phyloP scores from a whole-genome alignment of 2,888 invertebrate species.

The Steromphala cineraria region DNA sequence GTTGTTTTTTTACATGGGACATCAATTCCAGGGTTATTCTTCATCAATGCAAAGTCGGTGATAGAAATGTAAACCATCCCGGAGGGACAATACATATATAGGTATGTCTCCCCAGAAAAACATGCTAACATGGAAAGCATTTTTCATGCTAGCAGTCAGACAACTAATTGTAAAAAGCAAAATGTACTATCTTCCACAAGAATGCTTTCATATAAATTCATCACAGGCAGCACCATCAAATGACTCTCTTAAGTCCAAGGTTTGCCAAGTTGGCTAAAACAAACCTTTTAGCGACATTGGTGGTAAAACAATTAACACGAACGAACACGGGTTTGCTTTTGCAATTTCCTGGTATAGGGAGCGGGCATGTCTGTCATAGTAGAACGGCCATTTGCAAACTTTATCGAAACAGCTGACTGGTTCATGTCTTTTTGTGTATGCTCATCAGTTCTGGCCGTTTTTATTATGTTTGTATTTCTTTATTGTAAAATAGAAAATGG shows the following conservation, averaged over 20 bases:
- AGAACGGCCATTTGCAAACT: background rate
- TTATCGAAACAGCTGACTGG: background rate
- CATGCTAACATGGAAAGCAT: background rate
- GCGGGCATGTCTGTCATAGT: background rate
- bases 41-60: background rate
- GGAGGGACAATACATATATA: background rate
- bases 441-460: too few relatives aligned
- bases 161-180: background rate
- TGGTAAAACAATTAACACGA: constrained; percentile 9
- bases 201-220: constrained; percentile 2
- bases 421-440: too few relatives aligned
- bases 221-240: background rate
- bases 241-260: background rate
- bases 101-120: background rate
- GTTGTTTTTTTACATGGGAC: too few relatives aligned
- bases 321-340: constrained; percentile 24
- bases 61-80: background rate
- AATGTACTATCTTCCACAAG: background rate
- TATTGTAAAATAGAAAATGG: too few relatives aligned
- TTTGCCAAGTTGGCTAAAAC: background rate
- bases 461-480: too few relatives aligned
- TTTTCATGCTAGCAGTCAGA: background rate
- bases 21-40: background rate
- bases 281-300: constrained; percentile 8
- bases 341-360: constrained; percentile 14